Evolutionary conservation across 2,797 vertebrate genomes (phyloP).

Genomic region (Tolypeutes matacus): DNA sequence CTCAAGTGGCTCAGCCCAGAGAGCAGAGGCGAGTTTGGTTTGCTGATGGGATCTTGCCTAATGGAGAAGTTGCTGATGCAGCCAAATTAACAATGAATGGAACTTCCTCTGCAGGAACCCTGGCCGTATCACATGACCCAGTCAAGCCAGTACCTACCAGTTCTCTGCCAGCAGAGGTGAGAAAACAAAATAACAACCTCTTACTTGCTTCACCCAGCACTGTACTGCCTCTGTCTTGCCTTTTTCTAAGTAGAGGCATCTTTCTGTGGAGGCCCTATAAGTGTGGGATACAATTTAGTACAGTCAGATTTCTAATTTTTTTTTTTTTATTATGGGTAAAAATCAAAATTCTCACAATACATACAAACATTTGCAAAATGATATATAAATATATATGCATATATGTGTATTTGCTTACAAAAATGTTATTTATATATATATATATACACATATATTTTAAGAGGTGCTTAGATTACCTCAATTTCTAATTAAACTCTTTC

Average conservation of each 20-base stretch:
- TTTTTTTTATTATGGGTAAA: no score
- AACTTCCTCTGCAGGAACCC: slow-evolving; percentile 90
- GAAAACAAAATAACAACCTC: slow-evolving; percentile 51
- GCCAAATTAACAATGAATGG: slow-evolving; percentile 91
- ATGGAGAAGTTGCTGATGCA: slow-evolving; percentile 95
- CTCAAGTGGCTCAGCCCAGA: slow-evolving; percentile 91
- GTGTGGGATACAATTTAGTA: background rate
- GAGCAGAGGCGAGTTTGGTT: slow-evolving; percentile 99
- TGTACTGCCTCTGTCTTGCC: background rate
- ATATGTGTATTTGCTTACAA: no score
- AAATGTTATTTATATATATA: no score
- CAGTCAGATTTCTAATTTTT: background rate
- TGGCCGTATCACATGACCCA: slow-evolving; percentile 91
- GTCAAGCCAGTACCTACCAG: slow-evolving; percentile 91
- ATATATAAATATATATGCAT: no score
- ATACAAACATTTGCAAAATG: no score
- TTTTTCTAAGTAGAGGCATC: slow-evolving; percentile 45
- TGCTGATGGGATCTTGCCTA: slow-evolving; percentile 97
- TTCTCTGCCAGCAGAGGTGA: slow-evolving; percentile 91
- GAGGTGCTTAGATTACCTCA: no score
- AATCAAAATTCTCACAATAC: no score
- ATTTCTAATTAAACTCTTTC: background rate
- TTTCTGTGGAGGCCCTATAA: background rate
- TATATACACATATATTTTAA: no score
- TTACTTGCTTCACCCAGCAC: background rate